A percentile compares a stretch with the other conserved stretches of the same genome.
Conservation (phyloP, 23 tunicate genomes). For the Oikopleura vanhoeffeni region DNA sequence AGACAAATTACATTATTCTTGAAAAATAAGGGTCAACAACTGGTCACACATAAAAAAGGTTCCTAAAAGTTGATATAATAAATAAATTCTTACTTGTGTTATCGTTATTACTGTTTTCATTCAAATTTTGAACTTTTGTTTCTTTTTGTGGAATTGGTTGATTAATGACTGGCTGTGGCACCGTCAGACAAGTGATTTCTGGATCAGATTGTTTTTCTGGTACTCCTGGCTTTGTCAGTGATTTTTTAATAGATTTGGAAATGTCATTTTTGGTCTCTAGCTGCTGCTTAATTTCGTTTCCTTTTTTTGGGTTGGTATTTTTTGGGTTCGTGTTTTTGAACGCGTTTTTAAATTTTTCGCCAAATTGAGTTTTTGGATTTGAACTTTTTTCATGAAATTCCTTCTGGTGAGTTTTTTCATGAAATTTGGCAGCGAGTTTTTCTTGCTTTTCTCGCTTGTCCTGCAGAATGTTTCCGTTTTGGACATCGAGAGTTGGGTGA, state of each 20-base stretch:
- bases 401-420: not conserved
- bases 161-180: not conserved
- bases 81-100: not conserved
- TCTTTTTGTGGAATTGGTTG: not conserved
- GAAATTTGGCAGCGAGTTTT: not conserved
- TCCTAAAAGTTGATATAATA: too few relatives aligned
- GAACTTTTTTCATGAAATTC: too few relatives aligned
- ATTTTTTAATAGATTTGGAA: not conserved
- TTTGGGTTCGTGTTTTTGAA: constrained; percentile 7
- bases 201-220: not conserved
- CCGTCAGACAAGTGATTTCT: not conserved
- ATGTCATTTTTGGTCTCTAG: not conserved
- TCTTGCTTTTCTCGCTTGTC: not conserved
- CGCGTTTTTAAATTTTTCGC: not conserved
- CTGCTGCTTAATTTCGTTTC: not conserved
- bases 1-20: too few relatives aligned
- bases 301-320: not conserved
- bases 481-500: not conserved
- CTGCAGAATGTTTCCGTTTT: not conserved
- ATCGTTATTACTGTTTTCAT: not conserved
- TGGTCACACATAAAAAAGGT: too few relatives aligned
- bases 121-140: not conserved
- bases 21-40: too few relatives aligned
- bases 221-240: not conserved
- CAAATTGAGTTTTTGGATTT: too few relatives aligned